phyloP scores from a whole-genome alignment of 2,113 vertebrate genomes.

The Rhinolophus ferrumequinum region DNA sequence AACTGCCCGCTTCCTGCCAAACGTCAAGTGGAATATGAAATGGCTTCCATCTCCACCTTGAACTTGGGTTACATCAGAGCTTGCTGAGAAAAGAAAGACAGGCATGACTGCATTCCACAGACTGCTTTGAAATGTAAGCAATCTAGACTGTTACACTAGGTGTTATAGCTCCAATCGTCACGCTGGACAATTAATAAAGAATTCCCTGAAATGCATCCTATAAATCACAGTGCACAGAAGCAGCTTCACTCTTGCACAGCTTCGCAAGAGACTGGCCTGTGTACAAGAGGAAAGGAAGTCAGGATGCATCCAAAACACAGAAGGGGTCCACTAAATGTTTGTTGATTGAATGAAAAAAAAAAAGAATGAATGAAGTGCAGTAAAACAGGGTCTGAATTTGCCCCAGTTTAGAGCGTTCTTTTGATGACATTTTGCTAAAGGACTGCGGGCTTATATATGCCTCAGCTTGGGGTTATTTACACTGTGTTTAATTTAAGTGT shows the following conservation, averaged over 20 bases:
- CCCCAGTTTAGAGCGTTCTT: not conserved
- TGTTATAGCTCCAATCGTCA: not conserved
- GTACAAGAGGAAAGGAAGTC: not conserved
- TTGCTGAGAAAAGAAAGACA: no score
- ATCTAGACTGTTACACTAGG: fast-evolving
- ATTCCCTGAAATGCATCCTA: fast-evolving
- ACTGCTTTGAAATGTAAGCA: not conserved
- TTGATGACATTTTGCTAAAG: not conserved
- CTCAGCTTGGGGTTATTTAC: not conserved
- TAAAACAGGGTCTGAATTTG: not conserved
- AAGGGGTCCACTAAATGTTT: not conserved
- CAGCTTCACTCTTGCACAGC: not conserved
- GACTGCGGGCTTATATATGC: fast-evolving
- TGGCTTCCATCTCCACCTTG: not conserved
- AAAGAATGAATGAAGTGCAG: not conserved
- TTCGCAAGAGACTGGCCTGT: not conserved
- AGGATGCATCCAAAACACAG: fast-evolving
- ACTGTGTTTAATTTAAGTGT: not conserved
- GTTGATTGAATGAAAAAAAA: not conserved
- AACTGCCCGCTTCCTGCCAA: not conserved
- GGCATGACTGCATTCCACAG: fast-evolving
- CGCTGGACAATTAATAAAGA: not conserved
- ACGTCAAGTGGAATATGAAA: not conserved
- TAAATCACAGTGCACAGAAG: not conserved
- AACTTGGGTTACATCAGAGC: not conserved